These are phyloP conservation scores for Tychaedon coryphoeus DNA, from an alignment of 2,113 vertebrate species.

Conservation along the genomic window DNA sequence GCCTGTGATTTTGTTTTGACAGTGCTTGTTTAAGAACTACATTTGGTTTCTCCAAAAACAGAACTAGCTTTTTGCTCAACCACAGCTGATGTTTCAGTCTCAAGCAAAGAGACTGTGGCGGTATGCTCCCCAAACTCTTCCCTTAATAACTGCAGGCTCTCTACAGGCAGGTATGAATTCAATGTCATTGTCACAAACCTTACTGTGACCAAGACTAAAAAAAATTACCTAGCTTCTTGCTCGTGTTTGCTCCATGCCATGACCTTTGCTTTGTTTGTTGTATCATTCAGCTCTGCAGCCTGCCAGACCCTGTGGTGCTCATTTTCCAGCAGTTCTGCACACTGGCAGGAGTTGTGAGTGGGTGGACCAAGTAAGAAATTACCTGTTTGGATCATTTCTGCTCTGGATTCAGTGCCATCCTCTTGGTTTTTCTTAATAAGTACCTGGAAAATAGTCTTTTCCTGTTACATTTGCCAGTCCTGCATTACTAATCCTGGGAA, in stretches of 20 bases:
- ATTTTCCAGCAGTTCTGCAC: background rate
- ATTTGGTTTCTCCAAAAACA: background rate
- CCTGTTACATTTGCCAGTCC: background rate
- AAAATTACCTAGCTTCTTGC: background rate
- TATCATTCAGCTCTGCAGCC: background rate
- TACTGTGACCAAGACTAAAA: background rate
- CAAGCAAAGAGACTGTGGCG: background rate
- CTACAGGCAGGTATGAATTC: background rate
- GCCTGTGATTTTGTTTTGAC: background rate
- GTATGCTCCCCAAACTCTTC: background rate
- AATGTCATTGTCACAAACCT: background rate
- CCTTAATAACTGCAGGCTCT: background rate
- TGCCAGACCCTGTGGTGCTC: background rate
- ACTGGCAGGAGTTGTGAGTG: background rate
- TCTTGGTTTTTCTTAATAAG: background rate
- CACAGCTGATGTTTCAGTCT: background rate
- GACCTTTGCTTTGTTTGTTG: background rate
- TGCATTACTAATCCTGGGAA: background rate
- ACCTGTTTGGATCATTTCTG: background rate
- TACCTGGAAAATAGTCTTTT: background rate
- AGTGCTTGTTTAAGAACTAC: background rate
- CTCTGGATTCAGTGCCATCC: background rate
- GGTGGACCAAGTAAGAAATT: background rate
- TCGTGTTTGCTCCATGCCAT: rapidly evolving
- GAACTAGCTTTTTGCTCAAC: background rate